phyloP scores from a whole-genome alignment of 2,888 invertebrate species.

The Tortricodes alternella region DNA sequence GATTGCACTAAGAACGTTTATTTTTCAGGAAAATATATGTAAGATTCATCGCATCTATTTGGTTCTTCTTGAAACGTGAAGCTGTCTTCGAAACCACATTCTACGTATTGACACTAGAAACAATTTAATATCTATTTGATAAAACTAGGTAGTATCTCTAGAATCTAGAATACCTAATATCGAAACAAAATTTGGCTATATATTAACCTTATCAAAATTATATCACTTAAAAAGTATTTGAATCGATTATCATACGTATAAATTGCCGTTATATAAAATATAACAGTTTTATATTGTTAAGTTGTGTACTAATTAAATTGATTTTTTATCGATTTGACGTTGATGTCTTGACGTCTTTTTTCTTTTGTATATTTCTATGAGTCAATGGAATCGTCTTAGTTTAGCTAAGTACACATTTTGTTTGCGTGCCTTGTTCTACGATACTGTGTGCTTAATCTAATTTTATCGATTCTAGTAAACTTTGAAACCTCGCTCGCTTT shows the following conservation, averaged over 20 bases:
- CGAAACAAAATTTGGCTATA: constrained; percentile 13
- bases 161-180: constrained; percentile 25
- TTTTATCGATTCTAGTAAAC: neutral
- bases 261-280: neutral
- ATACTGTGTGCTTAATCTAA: too few species aligned
- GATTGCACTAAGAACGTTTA: constrained; percentile 31
- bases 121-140: constrained; percentile 25
- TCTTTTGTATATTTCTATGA: neutral
- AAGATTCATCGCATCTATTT: constrained; percentile 55
- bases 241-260: constrained; percentile 2
- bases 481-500: constrained; percentile 25
- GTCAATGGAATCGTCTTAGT: neutral
- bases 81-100: constrained; percentile 19
- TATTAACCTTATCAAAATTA: constrained; percentile 16
- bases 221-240: constrained; percentile 4
- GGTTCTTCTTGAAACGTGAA: constrained; percentile 41
- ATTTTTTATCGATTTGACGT: neutral
- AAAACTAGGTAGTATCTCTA: constrained; percentile 29
- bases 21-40: constrained; percentile 76
- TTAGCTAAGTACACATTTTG: constrained; percentile 39
- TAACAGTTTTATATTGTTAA: neutral
- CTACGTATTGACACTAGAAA: constrained; percentile 23
- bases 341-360: neutral
- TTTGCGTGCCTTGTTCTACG: constrained; percentile 57
- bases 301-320: neutral